Evolutionary conservation across 2,888 invertebrate genomes (phyloP).

Genomic region (Protula sp.): DNA sequence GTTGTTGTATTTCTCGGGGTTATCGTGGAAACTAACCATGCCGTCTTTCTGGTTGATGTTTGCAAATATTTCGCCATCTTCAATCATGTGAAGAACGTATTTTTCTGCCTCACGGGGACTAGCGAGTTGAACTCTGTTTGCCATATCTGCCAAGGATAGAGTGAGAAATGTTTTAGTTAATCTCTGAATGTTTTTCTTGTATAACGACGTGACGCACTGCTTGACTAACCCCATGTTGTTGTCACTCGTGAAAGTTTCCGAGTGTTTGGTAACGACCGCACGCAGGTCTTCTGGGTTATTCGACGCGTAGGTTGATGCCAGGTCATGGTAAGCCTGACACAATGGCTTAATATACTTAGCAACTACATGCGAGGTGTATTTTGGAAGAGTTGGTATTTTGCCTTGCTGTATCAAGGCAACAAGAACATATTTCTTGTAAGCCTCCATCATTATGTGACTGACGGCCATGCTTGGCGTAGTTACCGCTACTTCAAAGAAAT

Average conservation of each 20-base stretch:
- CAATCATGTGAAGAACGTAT: slow-evolving; percentile 94
- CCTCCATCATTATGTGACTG: slow-evolving; percentile 94
- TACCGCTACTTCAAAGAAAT: slow-evolving; percentile 89
- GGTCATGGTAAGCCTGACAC: slow-evolving; percentile 72
- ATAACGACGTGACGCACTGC: slow-evolving; percentile 79
- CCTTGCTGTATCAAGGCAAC: slow-evolving; percentile 87
- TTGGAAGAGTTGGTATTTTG: slow-evolving; percentile 75
- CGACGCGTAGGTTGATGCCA: slow-evolving; percentile 74
- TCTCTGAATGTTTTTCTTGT: slow-evolving; percentile 93
- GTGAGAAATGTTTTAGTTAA: slow-evolving; percentile 92
- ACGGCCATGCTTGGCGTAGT: slow-evolving; percentile 76
- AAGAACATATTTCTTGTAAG: slow-evolving; percentile 92
- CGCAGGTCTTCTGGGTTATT: slow-evolving; percentile 70
- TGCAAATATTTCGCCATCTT: slow-evolving; percentile 93
- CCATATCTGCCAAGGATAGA: slow-evolving; percentile 80
- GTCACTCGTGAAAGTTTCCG: slow-evolving; percentile 71
- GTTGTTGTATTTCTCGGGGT: slow-evolving; percentile 90
- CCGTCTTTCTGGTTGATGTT: slow-evolving; percentile 96
- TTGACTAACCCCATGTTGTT: slow-evolving; percentile 61
- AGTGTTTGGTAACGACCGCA: slow-evolving; percentile 68
- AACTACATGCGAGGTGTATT: slow-evolving; percentile 87
- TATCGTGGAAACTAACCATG: slow-evolving; percentile 94
- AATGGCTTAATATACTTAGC: slow-evolving; percentile 57
- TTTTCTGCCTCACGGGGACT: slow-evolving; percentile 84
- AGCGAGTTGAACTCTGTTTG: slow-evolving; percentile 78